These are phyloP conservation scores for Lutjanus argentimaculatus DNA, from an alignment of 2,797 vertebrate genomes.

Conservation along the genomic window DNA sequence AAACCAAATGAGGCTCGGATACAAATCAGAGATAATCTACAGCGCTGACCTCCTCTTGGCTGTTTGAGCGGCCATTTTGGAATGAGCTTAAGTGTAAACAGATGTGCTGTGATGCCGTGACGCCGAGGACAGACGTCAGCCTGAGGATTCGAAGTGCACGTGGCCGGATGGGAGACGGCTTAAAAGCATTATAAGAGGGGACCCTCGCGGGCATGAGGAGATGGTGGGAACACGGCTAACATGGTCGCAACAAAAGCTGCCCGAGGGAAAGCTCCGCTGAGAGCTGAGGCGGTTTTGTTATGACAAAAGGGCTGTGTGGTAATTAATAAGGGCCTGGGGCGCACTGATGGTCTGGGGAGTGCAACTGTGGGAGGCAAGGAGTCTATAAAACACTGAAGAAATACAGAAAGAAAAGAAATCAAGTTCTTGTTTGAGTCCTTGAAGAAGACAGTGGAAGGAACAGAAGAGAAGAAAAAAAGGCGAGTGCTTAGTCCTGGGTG, in stretches of 20 bases:
- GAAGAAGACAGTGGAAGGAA: conserved; percentile 9
- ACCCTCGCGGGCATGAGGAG: conserved; percentile 12
- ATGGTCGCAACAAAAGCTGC: conserved; percentile 41
- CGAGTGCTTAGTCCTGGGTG: conserved; percentile 33
- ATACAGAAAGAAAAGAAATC: background rate
- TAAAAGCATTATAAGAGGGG: conserved; percentile 42
- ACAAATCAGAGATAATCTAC: conserved; percentile 18
- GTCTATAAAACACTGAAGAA: conserved; percentile 13
- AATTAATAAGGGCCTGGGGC: conserved; percentile 67
- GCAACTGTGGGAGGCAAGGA: conserved; percentile 47
- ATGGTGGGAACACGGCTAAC: conserved; percentile 34
- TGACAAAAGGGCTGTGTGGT: conserved; percentile 60
- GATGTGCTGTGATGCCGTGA: conserved; percentile 24
- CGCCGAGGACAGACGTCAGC: conserved; percentile 5
- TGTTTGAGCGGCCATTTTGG: conserved; percentile 41
- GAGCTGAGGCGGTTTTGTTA: conserved; percentile 41
- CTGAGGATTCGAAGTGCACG: background rate
- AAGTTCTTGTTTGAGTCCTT: conserved; percentile 24
- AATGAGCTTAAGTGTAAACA: conserved; percentile 31
- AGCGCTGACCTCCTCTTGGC: conserved; percentile 13
- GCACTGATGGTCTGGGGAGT: conserved; percentile 39
- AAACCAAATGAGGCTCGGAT: conserved; percentile 21
- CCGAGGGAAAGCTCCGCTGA: conserved; percentile 29
- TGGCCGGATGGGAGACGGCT: conserved; percentile 27
- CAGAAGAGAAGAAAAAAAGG: background rate